Conservation (phyloP, 2,888 invertebrate species). For the Himalopsyche tibetana region DNA sequence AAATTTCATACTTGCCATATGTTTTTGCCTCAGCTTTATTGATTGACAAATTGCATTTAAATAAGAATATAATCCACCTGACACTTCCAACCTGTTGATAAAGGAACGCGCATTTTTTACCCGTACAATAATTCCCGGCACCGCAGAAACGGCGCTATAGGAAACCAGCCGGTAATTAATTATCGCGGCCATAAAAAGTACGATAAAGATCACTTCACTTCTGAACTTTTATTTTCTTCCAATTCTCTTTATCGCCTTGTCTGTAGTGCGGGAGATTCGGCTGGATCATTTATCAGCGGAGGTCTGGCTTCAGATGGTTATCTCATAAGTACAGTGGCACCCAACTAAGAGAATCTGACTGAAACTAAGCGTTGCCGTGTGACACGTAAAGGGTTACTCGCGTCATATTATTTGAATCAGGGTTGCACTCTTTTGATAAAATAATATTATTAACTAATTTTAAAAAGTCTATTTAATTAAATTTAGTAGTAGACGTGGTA, state of each 20-base stretch:
- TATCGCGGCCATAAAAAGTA: conserved; percentile 60
- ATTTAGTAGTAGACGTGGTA: too few relatives aligned
- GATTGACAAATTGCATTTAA: conserved; percentile 31
- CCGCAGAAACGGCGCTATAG: conserved; percentile 34
- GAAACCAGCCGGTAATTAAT: conserved; percentile 60
- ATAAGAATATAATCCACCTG: conserved; percentile 28
- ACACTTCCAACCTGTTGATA: conserved; percentile 37
- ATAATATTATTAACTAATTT: too few relatives aligned
- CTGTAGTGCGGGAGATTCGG: conserved; percentile 60
- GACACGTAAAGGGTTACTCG: conserved; percentile 36
- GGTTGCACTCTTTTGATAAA: background rate
- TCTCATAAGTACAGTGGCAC: conserved; percentile 43
- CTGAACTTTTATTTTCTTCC: conserved; percentile 51
- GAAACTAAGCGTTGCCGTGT: conserved; percentile 37
- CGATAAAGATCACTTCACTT: conserved; percentile 56
- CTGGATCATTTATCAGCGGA: conserved; percentile 63
- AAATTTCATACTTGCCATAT: too few relatives aligned
- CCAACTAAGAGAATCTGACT: conserved; percentile 41
- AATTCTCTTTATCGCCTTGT: conserved; percentile 56
- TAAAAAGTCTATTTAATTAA: too few relatives aligned
- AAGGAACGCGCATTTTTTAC: conserved; percentile 21
- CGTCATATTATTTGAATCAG: conserved; percentile 3
- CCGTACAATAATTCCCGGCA: background rate
- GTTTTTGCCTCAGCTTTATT: background rate
- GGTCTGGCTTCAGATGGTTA: conserved; percentile 55